A percentile compares a stretch with the other conserved stretches of the same genome.
These are phyloP conservation scores for Papilio helenus DNA, from an alignment of 1,140 invertebrate species.

Conservation along the genomic window DNA sequence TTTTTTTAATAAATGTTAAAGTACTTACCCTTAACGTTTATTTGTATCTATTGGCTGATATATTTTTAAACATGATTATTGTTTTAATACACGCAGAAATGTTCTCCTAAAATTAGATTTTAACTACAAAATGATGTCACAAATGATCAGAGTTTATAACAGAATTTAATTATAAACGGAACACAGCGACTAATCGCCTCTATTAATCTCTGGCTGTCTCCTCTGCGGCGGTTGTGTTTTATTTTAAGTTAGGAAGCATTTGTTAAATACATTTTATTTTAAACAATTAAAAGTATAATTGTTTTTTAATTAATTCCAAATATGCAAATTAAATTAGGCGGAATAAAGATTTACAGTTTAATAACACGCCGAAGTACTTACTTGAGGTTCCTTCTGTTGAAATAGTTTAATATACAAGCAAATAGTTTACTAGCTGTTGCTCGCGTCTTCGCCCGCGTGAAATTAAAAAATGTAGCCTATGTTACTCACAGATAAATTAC, in stretches of 20 bases:
- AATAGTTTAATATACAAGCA: no score
- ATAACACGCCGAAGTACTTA: no score
- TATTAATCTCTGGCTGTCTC: constrained; percentile 9
- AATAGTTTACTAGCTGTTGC: no score
- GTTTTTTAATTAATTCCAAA: neutral
- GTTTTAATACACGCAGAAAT: neutral
- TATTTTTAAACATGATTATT: neutral
- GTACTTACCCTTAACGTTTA: no score
- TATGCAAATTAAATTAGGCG: neutral
- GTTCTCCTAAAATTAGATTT: neutral
- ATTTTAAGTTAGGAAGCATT: constrained; percentile 14
- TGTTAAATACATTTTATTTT: neutral
- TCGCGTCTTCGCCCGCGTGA: no score
- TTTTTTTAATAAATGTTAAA: no score
- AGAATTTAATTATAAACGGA: constrained; percentile 20
- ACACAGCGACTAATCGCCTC: constrained; percentile 14
- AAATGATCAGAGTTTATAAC: constrained; percentile 23
- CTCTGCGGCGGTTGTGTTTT: neutral
- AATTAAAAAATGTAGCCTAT: no score
- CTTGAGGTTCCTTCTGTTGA: no score
- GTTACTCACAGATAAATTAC: no score
- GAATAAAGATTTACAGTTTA: neutral
- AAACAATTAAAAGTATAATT: neutral
- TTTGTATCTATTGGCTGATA: no score
- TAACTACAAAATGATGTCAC: constrained; percentile 7